Conservation (phyloP, 2,888 invertebrate species). For the Penaeus monodon region DNA sequence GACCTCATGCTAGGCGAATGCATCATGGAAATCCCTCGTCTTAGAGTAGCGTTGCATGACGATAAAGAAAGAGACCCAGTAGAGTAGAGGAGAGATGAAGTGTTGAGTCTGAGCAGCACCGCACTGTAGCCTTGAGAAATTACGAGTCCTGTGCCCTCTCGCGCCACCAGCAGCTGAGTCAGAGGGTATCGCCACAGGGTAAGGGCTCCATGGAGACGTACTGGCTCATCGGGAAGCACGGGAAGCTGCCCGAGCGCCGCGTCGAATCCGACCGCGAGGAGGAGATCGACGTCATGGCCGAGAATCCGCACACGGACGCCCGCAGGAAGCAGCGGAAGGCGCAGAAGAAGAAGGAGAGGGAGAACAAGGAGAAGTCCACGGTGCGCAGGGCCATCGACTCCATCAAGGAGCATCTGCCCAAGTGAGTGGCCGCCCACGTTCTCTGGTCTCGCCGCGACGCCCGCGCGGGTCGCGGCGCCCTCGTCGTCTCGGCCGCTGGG, state of each 20-base stretch:
- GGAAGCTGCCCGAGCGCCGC: conserved; percentile 19
- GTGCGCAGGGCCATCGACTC: conserved; percentile 36
- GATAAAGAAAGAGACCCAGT: too few species aligned
- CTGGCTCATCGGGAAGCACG: conserved; percentile 41
- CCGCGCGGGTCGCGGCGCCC: too few species aligned
- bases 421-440: neutral
- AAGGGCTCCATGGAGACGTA: conserved; percentile 36
- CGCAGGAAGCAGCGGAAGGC: conserved; percentile 24
- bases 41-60: too few species aligned
- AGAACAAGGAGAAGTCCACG: conserved; percentile 32
- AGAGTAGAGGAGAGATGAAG: too few species aligned
- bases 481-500: too few species aligned
- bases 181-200: conserved; percentile 19
- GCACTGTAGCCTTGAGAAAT: neutral
- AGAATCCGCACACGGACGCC: conserved; percentile 36
- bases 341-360: conserved; percentile 25
- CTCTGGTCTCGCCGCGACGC: too few species aligned
- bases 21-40: too few species aligned
- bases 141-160: neutral
- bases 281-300: conserved; percentile 38
- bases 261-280: conserved; percentile 22
- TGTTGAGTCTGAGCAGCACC: too few species aligned
- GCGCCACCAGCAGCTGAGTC: neutral
- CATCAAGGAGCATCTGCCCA: conserved; percentile 28
- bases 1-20: too few species aligned